A percentile compares a stretch with the other conserved stretches of the same genome.
Evolutionary conservation across 2,113 vertebrate genomes (phyloP).

Genomic region (Hydropotes inermis): DNA sequence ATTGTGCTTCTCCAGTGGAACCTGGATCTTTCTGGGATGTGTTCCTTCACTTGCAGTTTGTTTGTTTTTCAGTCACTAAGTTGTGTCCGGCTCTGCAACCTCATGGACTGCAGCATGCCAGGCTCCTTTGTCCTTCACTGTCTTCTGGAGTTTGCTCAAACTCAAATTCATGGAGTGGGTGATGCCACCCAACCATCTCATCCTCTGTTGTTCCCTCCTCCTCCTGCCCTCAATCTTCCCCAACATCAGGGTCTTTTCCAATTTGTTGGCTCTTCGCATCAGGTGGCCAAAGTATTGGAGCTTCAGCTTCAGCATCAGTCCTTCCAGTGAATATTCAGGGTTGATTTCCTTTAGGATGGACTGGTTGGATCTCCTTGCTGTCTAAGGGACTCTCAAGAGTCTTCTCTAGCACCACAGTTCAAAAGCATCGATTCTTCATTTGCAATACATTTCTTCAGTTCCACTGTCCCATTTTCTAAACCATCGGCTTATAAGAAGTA

Average conservation of each 20-base stretch:
- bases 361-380: not conserved
- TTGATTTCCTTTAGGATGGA: not conserved
- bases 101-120: not conserved
- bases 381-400: not conserved
- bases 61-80: not conserved
- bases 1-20: not conserved
- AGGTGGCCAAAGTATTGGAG: not conserved
- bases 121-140: not conserved
- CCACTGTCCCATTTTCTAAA: not conserved
- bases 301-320: not conserved
- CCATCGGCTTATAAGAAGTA: not conserved
- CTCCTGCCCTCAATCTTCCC: not conserved
- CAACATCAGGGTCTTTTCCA: not conserved
- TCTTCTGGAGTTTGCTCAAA: not conserved
- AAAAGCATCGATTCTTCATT: not conserved
- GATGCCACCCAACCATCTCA: not conserved
- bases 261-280: not conserved
- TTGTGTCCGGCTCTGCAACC: not conserved
- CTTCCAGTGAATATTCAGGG: not conserved
- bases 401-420: not conserved
- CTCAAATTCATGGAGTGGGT: not conserved
- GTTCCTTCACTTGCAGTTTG: not conserved
- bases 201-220: not conserved
- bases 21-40: not conserved
- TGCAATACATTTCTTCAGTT: not conserved